Evolutionary conservation across 2,888 invertebrate genomes (phyloP), one percentile per base, ranked within the genome.

Genomic region (Drosophila suboccidentalis): DNA sequence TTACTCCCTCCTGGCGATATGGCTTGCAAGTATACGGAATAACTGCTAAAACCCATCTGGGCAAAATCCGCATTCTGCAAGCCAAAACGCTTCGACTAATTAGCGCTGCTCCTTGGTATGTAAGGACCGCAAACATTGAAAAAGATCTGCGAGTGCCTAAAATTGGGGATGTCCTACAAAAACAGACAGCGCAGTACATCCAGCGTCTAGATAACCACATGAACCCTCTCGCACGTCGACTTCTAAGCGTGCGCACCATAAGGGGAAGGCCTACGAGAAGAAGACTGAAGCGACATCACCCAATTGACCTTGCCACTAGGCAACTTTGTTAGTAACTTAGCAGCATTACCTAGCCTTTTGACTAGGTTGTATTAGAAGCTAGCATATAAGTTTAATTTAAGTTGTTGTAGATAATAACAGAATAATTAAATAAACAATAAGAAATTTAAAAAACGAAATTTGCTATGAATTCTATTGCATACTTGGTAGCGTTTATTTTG

Each of bases 401-500:
- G 19, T 19, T 19, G 19, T 19, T 19, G 19, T 19, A 19, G 19
- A 19, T 19, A 19, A 19, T 19, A 19, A 19, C 19, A 19, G 19
- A 19, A 19, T 19, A 19, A 19, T 19, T 19, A 19, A 19, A 19
- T 19, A 19, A 19, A 19, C 19, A 19, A 19, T 19, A 19, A 19
- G 19, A 19, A 19, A 19, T 19, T 19, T 19, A 19, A 19, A 19
- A 19, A 19, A 19, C 1, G 10, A 6, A 5, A 10, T 36, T 36
- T 13, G 3, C 5, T 11, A 44, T n/a, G 9, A 54, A 32, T 13
- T 44, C 22, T 36, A 34, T 44, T 57, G 47, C 49, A 59, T 49
- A 59, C 59, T 59, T 59, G 10, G 26, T 53, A 26, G 73, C 50
- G 9, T 43, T 43, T 50, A 75, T 49, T 80, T 80, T 22, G 57